These are phyloP conservation scores for Acronicta aceris DNA, from an alignment of 2,888 invertebrate species.

Conservation along the genomic window DNA sequence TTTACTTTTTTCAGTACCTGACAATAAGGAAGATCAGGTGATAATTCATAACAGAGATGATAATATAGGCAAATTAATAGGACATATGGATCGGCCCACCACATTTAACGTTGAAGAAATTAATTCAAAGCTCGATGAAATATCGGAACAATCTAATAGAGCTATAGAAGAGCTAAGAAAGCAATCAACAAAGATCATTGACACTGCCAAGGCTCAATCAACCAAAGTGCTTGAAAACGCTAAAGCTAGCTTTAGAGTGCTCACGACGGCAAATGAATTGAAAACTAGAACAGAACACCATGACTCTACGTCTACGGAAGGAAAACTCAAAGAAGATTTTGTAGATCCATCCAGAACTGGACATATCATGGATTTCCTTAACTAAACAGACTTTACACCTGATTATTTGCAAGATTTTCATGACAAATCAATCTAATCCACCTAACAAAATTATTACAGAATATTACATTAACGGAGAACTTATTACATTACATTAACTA, in stretches of 20 bases:
- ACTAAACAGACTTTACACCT: background rate
- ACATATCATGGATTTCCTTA: conserved; percentile 1
- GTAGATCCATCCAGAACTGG: background rate
- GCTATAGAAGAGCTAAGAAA: conserved; percentile 8
- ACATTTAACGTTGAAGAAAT: conserved; percentile 15
- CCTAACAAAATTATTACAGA: background rate
- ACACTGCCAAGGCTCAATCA: conserved; percentile 9
- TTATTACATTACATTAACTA: background rate
- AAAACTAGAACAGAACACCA: no score
- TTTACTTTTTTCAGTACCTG: conserved; percentile 2
- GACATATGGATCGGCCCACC: background rate
- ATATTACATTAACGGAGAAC: no score
- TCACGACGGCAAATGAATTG: background rate
- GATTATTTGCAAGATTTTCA: background rate
- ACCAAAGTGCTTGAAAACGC: conserved; percentile 15
- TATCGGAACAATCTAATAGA: conserved; percentile 20
- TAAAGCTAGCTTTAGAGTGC: conserved; percentile 8
- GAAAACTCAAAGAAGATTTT: background rate
- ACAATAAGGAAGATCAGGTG: background rate
- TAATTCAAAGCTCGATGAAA: conserved; percentile 22
- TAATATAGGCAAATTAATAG: background rate
- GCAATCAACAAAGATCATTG: conserved; percentile 17
- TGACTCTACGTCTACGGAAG: background rate
- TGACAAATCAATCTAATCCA: background rate
- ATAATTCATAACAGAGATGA: background rate